Evolutionary conservation across 1,140 invertebrate genomes (phyloP).

Genomic region (Heliconius melpomene): DNA sequence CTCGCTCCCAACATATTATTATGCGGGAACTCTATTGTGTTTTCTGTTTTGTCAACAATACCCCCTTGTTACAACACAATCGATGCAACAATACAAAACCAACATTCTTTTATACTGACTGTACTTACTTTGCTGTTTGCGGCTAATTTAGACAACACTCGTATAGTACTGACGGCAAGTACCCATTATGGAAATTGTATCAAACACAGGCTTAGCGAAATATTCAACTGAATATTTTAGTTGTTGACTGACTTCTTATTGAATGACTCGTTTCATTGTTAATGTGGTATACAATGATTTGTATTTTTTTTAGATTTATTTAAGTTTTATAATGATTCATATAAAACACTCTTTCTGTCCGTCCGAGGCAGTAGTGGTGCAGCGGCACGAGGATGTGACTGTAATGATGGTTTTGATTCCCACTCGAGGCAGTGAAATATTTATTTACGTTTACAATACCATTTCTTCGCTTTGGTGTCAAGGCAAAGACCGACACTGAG

Average conservation of each 20-base stretch:
- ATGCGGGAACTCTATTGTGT: conserved; percentile 36
- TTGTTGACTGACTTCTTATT: not conserved
- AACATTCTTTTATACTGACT: conserved; percentile 31
- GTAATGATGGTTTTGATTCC: too few relatives aligned
- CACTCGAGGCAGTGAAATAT: too few relatives aligned
- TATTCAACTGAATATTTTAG: not conserved
- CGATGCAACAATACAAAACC: conserved; percentile 31
- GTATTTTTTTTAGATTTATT: not conserved
- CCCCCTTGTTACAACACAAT: conserved; percentile 37
- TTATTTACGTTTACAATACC: too few relatives aligned
- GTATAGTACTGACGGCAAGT: not conserved
- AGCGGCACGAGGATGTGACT: too few relatives aligned
- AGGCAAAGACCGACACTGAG: too few relatives aligned
- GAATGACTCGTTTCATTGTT: not conserved
- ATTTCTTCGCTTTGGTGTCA: too few relatives aligned
- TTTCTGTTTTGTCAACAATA: conserved; percentile 39
- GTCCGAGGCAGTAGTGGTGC: too few relatives aligned
- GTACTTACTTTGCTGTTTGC: conserved; percentile 6
- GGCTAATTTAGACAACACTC: conserved; percentile 20
- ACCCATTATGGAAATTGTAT: not conserved
- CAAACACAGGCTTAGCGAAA: not conserved
- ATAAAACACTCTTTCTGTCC: not conserved
- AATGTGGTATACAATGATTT: not conserved
- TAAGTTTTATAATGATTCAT: not conserved
- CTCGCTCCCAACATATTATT: conserved; percentile 31